Evolutionary conservation across 2,797 vertebrate genomes (phyloP), one percentile per base, ranked within the genome.

Genomic region (Danio kyathit): DNA sequence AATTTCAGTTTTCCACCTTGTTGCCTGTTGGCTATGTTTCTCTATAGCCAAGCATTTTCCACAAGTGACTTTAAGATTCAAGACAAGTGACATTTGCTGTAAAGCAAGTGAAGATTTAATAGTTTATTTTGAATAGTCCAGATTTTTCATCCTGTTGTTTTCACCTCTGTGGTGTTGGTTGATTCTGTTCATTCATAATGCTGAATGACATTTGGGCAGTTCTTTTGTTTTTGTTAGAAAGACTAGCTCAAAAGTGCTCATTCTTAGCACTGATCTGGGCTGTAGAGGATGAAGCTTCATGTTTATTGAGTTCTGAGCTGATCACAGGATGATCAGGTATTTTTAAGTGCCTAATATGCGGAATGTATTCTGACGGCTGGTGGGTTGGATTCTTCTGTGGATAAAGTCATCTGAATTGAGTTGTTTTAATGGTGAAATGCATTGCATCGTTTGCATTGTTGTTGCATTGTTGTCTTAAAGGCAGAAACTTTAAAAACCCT

Each of bases 11-110:
- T 84, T 21, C 17, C 86, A 89, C 80, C 14, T 5, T 66, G 85
- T 89, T 89, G 87, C 89, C 88, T 90, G 76, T 73, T 72, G 43
- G 48, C 1, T 81, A 70, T 81, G 49, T 51, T 41, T 52, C 44
- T 64, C n/a, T 41, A n/a, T 21, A 41, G 43, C 71, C 9, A 69
- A 80, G 76, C 82, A 81, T 84, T 87, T 92, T 90, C 84, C 86
- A 77, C 77, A 9, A 67, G 75, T 63, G 52, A 69, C 46, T 60
- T 79, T 66, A 56, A 40, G 1, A 70, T 69, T 57, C 3, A n/a
- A n/a, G n/a, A n/a, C 51, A 17, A 7, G 14, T 12, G 67, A 69
- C 63, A 51, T 71, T 43, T 49, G 61, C 52, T 19, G 40, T 11
- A 13, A 7, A 66, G 5, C 21, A n/a, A 14, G 49, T 70, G 10